These are phyloP conservation scores for Andrena haemorrhoa DNA, from an alignment of 2,888 invertebrate genomes.

Conservation along the genomic window DNA sequence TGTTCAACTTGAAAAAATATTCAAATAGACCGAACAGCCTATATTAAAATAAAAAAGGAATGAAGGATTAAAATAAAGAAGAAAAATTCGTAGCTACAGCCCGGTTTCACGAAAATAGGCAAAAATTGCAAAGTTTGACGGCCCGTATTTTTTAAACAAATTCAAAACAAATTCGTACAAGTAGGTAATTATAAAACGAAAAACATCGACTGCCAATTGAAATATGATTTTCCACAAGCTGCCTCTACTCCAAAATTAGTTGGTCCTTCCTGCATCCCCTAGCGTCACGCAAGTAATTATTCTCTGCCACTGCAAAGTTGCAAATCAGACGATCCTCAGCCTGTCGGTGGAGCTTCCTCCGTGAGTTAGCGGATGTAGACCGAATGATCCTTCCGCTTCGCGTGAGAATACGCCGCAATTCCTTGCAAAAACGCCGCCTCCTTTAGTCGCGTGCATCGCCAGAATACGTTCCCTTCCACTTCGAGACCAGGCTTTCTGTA, in stretches of 20 bases:
- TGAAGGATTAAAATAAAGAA: no score
- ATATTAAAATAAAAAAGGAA: no score
- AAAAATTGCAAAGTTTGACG: no score
- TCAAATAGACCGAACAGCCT: no score
- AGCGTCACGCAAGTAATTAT: background rate
- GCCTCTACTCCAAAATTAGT: background rate
- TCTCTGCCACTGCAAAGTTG: background rate
- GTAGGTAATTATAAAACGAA: background rate
- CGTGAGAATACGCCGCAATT: slow-evolving; percentile 34
- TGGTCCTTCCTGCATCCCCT: background rate
- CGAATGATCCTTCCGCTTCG: slow-evolving; percentile 43
- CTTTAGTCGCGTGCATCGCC: slow-evolving; percentile 26
- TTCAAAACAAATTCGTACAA: no score
- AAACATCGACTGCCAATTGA: slow-evolving; percentile 15
- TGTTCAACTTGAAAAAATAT: no score
- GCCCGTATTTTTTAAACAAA: no score
- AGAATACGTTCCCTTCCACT: slow-evolving; percentile 14
- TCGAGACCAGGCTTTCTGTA: background rate
- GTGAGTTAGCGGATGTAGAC: slow-evolving; percentile 15
- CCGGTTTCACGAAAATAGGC: no score
- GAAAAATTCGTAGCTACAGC: no score
- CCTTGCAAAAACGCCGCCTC: slow-evolving; percentile 2
- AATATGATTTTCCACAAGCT: slow-evolving; percentile 22
- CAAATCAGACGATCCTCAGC: background rate
- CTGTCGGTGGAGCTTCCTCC: background rate